Evolutionary conservation across 2,797 vertebrate genomes (phyloP).

Genomic region (Ctenosaura bakeri): DNA sequence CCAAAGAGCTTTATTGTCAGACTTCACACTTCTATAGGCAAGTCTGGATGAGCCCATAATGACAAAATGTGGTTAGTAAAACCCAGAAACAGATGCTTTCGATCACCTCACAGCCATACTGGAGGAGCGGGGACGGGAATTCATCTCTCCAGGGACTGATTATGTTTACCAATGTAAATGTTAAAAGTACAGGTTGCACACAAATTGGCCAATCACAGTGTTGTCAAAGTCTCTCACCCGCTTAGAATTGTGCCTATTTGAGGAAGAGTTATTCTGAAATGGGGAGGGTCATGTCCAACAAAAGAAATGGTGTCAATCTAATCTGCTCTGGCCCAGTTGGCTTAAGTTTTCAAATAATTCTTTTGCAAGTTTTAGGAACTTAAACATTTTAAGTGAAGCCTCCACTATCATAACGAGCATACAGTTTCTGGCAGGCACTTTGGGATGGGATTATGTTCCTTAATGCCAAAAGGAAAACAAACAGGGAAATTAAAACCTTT

Average conservation of each 20-base stretch:
- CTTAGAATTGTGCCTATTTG: constrained; percentile 34
- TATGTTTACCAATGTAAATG: not conserved
- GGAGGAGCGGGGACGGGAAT: too few relatives aligned
- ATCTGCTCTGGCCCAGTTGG: not conserved
- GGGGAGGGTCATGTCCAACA: not conserved
- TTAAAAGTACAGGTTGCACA: too few relatives aligned
- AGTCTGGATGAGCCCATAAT: not conserved
- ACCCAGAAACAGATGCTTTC: not conserved
- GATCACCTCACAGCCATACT: not conserved
- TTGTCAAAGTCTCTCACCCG: too few relatives aligned
- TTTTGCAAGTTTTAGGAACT: constrained; percentile 54
- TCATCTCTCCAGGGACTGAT: not conserved
- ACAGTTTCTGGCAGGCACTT: constrained; percentile 47
- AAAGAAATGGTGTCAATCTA: not conserved
- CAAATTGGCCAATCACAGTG: too few relatives aligned
- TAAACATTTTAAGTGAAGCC: constrained; percentile 46
- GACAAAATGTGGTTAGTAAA: not conserved
- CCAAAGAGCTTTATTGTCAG: too few relatives aligned
- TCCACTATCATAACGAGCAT: constrained; percentile 62
- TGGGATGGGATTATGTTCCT: constrained; percentile 46
- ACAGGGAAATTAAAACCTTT: constrained; percentile 12
- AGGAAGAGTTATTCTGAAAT: not conserved
- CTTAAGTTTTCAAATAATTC: constrained; percentile 38
- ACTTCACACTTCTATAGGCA: too few relatives aligned
- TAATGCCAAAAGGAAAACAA: constrained; percentile 25